Evolutionary conservation across 1,140 invertebrate genomes (phyloP), one percentile per base, ranked within the genome.

Genomic region (Bombus waltoni): DNA sequence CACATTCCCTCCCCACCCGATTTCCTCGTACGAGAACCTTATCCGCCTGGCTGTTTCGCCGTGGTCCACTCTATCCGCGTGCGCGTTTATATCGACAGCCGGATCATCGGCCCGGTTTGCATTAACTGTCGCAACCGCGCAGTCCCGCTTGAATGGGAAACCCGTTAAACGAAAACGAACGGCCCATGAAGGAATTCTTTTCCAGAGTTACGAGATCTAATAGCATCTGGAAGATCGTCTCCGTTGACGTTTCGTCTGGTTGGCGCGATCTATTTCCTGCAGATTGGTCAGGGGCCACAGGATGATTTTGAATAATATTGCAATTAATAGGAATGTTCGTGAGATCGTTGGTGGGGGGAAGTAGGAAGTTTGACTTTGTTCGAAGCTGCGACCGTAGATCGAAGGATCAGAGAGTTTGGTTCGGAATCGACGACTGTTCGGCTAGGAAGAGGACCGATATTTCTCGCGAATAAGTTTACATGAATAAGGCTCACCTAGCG

Each of bases 1-100:
- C 94, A 90, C 94, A 94, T 95, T 94, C 94, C 91, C 93, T 93
- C 93, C 94, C 94, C 93, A 91, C 93, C 87, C 88, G 73, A 91
- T 91, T 91, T 91, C 83, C 85, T 88, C 90, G 86, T 89, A 87
- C 84, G 86, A 90, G 91, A 92, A 92, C 90, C 88, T 92, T 92
- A 92, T 91, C 88, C 90, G 85, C 90, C 79, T 79, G 87, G 82
- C 71, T 83, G 84, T 91, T 90, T 91, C 89, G 81, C 65, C 68
- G 59, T 86, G 89, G 77, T 82, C 53, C 90, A 76, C n/a, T 89
- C 87, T 88, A 90, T 90, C 87, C 80, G 81, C 88, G 83, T 70
- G 83, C 89, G 89, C 86, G 88, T 90, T 90, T 80, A 88, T 83
- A 90, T 90, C 86, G 80, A 80, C 80, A 89, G 81, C 81, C 85